Evolutionary conservation across 2,113 vertebrate genomes (phyloP).

Genomic region (Conger conger): DNA sequence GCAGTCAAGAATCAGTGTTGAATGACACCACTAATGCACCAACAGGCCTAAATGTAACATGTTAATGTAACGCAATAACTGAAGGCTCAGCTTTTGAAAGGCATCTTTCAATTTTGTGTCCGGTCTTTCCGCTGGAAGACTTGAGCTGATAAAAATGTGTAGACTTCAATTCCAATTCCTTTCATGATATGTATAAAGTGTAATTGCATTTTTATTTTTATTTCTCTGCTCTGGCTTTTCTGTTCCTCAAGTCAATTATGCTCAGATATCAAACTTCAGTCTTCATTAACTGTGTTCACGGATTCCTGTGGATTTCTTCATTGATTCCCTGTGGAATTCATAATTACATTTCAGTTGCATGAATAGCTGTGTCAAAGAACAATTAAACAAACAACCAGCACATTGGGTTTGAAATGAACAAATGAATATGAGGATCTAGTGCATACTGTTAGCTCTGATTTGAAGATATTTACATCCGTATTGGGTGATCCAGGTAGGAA

Average conservation of each 20-base stretch:
- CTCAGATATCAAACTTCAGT: slow-evolving; percentile 36
- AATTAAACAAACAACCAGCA: no score
- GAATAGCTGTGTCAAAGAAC: not conserved
- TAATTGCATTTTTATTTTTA: slow-evolving; percentile 57
- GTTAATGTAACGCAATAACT: not conserved
- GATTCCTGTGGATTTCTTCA: not conserved
- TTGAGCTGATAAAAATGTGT: slow-evolving; percentile 31
- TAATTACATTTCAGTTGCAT: not conserved
- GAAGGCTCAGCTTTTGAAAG: slow-evolving; percentile 1
- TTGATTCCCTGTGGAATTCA: not conserved
- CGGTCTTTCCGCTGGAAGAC: slow-evolving; percentile 34
- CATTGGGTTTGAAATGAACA: no score
- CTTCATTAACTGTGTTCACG: not conserved
- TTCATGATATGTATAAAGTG: slow-evolving; percentile 51
- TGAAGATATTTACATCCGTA: no score
- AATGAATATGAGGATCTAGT: no score
- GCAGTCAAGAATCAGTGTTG: slow-evolving; percentile 20
- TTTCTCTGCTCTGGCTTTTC: slow-evolving; percentile 32
- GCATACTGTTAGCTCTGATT: no score
- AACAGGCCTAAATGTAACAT: slow-evolving; percentile 15
- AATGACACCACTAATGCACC: slow-evolving; percentile 27
- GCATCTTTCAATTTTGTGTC: not conserved
- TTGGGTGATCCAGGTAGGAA: no score
- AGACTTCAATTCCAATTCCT: slow-evolving; percentile 53
- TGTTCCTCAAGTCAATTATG: slow-evolving; percentile 45